phyloP scores from a whole-genome alignment of 2,888 invertebrate genomes.

The Saturnia pavonia region DNA sequence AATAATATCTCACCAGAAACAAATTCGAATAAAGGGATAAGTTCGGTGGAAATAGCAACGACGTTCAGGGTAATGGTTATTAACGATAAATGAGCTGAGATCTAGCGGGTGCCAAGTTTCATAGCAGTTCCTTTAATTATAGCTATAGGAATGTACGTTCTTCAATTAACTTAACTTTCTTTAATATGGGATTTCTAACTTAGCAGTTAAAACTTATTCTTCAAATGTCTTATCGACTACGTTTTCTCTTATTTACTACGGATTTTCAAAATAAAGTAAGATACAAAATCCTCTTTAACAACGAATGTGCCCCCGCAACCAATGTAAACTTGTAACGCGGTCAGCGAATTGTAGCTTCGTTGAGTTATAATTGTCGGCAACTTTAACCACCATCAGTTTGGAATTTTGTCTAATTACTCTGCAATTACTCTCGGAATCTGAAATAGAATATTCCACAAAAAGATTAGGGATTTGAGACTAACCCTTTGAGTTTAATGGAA shows the following conservation, averaged over 20 bases:
- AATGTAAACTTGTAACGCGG: constrained; percentile 1
- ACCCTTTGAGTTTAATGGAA: constrained; percentile 2
- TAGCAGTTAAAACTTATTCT: no score
- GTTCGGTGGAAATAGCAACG: no score
- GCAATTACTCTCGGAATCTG: constrained; percentile 1
- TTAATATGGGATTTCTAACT: no score
- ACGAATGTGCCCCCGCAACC: not conserved
- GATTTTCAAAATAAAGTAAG: not conserved
- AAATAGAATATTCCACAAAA: constrained; percentile 7
- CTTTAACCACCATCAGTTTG: constrained; percentile 15
- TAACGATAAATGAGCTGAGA: no score
- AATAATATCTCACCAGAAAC: no score
- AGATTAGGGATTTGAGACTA: not conserved
- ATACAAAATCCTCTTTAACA: not conserved
- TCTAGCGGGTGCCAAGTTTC: no score
- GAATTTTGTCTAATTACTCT: constrained; percentile 18
- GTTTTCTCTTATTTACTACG: not conserved
- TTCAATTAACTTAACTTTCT: no score
- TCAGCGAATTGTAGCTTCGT: constrained; percentile 15
- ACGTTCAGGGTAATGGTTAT: no score
- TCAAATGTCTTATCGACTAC: no score
- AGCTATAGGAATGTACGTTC: no score
- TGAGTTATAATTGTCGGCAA: constrained; percentile 13
- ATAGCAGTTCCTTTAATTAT: no score
- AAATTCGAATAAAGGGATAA: no score